Base-by-base conservation (phyloP, 2,888 invertebrate species). In the Callyntrura sp. region DNA sequence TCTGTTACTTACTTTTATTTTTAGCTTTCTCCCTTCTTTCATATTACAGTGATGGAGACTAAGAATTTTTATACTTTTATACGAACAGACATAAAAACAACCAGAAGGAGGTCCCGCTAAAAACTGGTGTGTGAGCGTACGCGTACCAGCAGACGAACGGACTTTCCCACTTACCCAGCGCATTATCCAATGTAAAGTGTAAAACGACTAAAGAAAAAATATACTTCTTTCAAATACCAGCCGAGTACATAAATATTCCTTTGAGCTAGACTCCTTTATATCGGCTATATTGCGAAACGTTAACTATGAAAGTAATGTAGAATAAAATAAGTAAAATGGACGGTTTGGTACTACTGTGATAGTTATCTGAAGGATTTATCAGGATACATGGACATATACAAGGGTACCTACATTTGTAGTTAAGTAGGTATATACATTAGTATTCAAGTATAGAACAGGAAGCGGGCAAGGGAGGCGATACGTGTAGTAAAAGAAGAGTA, bases 171-270 rank as follows among this genome's bases (percentile, higher is more conserved):
- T 81, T 60, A 81, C 48, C 83, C 65, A 14, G 68, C 48, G 65
- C 62, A 83, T 83, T 83, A 83, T 83, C 83, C 83, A 25, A 48
- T 68, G 48, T 5, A 68, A 28, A 68, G n/a, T 35, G 35, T 23
- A 48, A 51, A 51, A 51, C 51, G 51, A 51, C 12, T 1, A 51
- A 11, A 51, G n/a, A 51, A n/a, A 51, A 51, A 51, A 51, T 5
- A 51, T 51, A 8, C 51, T 51, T 51, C 9, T 11, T 51, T n/a
- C 51, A 51, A 51, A 51, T 20, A 20, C 20, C 4, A 68, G 68
- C 25, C 14, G 2, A 51, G 51, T 51, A 51, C 51, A 51, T 51
- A 51, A 51, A 51, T 51, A 51, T 51, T n/a, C 12, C 2, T n/a
- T 14, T 2, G 51, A 14, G 9, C 51, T 51, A 12, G 5, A 5